Percentiles rank a stretch among this genome's conserved stretches.
phyloP scores from a whole-genome alignment of 2,797 vertebrate genomes.

The Melanotaenia boesemani region DNA sequence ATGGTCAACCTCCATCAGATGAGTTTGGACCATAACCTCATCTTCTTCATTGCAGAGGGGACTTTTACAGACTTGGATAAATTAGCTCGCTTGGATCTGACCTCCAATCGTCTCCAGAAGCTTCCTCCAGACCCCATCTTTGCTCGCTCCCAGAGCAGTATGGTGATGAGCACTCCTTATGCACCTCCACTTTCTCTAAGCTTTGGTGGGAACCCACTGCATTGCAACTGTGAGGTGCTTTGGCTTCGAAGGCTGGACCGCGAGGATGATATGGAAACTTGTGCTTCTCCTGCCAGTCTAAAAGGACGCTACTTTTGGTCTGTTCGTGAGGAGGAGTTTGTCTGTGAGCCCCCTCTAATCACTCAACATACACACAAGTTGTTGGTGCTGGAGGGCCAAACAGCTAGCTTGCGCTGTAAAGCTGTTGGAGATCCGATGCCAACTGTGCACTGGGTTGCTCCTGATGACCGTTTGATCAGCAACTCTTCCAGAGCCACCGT shows the following conservation, averaged over 20 bases:
- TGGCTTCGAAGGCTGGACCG: constrained; percentile 94
- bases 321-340: constrained; percentile 93
- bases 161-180: constrained; percentile 88
- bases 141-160: constrained; percentile 89
- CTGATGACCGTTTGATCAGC: constrained; percentile 92
- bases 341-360: constrained; percentile 96
- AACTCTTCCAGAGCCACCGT: constrained; percentile 93
- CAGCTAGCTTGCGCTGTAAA: constrained; percentile 94
- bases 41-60: constrained; percentile 92
- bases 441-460: constrained; percentile 96
- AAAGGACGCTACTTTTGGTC: constrained; percentile 99
- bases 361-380: constrained; percentile 96
- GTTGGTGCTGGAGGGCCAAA: constrained; percentile 95
- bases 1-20: constrained; percentile 98
- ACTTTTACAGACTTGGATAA: constrained; percentile 97
- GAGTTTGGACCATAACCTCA: constrained; percentile 97
- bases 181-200: constrained; percentile 92
- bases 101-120: constrained; percentile 97
- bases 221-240: constrained; percentile 97
- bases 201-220: constrained; percentile 95
- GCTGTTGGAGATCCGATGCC: constrained; percentile 96
- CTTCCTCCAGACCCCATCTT: constrained; percentile 98
- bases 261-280: constrained; percentile 98
- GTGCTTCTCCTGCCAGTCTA: constrained; percentile 91
- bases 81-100: constrained; percentile 94